Conservation (phyloP, 1,140 invertebrate genomes). For the Conopomorpha cramerella region DNA sequence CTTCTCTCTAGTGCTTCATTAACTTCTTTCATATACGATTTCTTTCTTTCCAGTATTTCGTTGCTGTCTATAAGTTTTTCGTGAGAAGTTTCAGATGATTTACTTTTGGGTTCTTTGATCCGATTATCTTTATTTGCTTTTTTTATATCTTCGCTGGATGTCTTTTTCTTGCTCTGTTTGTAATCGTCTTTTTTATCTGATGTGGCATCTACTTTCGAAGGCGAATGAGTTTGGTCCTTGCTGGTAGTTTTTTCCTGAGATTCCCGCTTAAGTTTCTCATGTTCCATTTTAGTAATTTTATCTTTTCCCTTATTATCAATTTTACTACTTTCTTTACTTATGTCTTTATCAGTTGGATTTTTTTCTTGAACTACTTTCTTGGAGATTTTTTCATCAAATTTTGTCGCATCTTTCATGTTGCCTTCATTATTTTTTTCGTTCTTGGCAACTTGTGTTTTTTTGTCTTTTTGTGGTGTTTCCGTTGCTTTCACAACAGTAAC, state of each 20-base stretch:
- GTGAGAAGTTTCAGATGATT: not conserved
- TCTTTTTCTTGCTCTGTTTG: conserved; percentile 2
- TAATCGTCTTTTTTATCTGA: conserved; percentile 4
- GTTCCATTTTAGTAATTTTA: conserved; percentile 5
- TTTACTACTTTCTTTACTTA: not conserved
- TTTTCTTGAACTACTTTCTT: not conserved
- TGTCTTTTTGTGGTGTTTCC: not conserved
- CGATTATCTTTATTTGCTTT: too few relatives aligned
- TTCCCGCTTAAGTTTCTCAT: conserved; percentile 2
- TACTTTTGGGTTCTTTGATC: not conserved
- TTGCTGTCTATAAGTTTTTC: too few relatives aligned
- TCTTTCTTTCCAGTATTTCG: conserved; percentile 2
- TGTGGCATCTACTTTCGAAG: conserved; percentile 5
- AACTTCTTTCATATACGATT: conserved; percentile 13
- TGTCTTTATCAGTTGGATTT: not conserved
- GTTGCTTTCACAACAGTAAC: not conserved
- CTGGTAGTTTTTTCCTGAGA: not conserved
- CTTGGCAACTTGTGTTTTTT: not conserved
- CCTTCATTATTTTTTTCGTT: not conserved
- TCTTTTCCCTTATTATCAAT: not conserved
- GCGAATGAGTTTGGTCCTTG: not conserved
- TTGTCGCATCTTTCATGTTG: not conserved
- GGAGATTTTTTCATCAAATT: not conserved
- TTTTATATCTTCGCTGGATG: conserved; percentile 1
- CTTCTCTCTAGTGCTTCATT: conserved; percentile 32